Percentiles rank a stretch among this genome's conserved stretches.
Evolutionary conservation across 2,113 vertebrate genomes (phyloP).

Genomic region (Corythornis madagascariensis): DNA sequence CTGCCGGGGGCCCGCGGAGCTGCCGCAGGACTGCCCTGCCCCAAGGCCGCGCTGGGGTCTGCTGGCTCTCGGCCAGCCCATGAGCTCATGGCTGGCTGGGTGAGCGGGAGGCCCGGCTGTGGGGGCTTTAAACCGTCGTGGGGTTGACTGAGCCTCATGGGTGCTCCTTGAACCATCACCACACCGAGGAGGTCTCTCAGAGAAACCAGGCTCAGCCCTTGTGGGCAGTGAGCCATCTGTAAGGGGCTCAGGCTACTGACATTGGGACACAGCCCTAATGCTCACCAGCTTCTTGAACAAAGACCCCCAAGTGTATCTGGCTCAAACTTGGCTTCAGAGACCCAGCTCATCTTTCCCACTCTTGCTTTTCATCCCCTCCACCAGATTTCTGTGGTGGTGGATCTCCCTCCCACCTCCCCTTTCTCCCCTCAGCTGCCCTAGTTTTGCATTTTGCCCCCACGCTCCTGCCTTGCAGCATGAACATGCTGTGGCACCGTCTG

Average conservation of each 20-base stretch:
- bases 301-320: accelerated
- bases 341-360: neutral
- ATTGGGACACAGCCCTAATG: accelerated
- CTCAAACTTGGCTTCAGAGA: neutral
- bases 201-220: neutral
- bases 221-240: accelerated
- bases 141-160: accelerated
- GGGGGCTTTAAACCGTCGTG: accelerated
- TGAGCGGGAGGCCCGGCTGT: accelerated
- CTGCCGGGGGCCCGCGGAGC: neutral
- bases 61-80: neutral
- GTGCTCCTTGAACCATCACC: accelerated
- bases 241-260: neutral
- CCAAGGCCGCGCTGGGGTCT: neutral
- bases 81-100: neutral
- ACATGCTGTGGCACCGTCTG: neutral
- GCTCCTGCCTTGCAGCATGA: accelerated
- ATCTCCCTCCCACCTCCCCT: neutral
- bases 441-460: neutral
- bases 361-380: neutral
- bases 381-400: neutral
- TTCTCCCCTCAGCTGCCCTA: neutral
- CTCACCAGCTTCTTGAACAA: neutral
- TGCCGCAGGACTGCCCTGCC: neutral
- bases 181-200: accelerated